Percentiles rank a stretch among this genome's conserved stretches.
Conservation (phyloP, 1,140 invertebrate species). For the Drosophila simulans region DNA sequence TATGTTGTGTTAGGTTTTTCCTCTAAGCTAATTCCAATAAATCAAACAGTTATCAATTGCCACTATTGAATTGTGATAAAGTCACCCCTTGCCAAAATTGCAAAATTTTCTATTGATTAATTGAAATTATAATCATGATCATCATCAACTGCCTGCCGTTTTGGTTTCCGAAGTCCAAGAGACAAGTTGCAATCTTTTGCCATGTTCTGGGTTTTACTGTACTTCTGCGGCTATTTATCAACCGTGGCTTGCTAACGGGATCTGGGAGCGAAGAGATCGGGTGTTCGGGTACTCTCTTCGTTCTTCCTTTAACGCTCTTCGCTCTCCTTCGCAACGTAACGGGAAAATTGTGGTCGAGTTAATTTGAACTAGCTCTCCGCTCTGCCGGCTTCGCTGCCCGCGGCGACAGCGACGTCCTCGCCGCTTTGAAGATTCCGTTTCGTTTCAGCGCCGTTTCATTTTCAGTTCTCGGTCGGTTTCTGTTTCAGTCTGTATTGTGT, state of each 20-base stretch:
- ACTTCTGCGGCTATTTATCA: constrained; percentile 27
- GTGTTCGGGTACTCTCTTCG: constrained; percentile 17
- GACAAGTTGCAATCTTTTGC: too few relatives aligned
- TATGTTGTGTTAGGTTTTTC: too few relatives aligned
- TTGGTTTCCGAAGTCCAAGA: too few relatives aligned
- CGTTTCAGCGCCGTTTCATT: constrained; percentile 32
- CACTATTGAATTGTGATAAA: too few relatives aligned
- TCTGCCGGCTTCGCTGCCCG: constrained; percentile 16
- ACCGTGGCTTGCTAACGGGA: constrained; percentile 12
- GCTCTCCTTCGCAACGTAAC: constrained; percentile 11
- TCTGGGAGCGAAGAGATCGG: constrained; percentile 28
- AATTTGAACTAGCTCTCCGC: constrained; percentile 54
- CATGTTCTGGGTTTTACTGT: constrained; percentile 2
- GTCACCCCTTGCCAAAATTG: too few relatives aligned
- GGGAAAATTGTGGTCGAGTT: constrained; percentile 67
- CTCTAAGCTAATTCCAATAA: too few relatives aligned
- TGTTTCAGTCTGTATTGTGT: constrained; percentile 84
- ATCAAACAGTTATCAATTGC: too few relatives aligned
- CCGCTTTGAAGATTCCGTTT: constrained; percentile 55
- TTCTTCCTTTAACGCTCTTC: neutral
- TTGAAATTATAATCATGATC: too few relatives aligned
- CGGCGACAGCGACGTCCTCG: constrained; percentile 15
- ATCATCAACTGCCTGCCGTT: too few relatives aligned
- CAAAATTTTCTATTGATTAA: too few relatives aligned
- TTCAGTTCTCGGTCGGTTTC: constrained; percentile 18